These are phyloP conservation scores for Dryomyza anilis DNA, from an alignment of 2,888 invertebrate species.

Conservation along the genomic window DNA sequence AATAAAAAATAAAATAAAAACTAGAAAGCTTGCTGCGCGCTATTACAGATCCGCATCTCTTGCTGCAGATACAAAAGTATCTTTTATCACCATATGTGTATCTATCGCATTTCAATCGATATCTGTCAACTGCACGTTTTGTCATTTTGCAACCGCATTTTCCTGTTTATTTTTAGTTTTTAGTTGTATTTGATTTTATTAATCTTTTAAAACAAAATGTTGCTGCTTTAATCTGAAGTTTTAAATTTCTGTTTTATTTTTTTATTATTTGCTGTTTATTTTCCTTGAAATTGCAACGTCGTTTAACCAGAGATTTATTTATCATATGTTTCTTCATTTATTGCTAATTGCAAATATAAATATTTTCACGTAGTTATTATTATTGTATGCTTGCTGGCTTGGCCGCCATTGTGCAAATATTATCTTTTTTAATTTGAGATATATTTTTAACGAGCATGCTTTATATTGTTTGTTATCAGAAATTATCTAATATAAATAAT, in stretches of 20 bases:
- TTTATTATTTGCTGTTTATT: not conserved
- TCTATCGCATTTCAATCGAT: not conserved
- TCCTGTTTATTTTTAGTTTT: not conserved
- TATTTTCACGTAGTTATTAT: not conserved
- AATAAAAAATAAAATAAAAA: not conserved
- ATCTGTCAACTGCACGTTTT: slow-evolving; percentile 2
- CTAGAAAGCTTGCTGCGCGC: not conserved
- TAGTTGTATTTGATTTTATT: slow-evolving; percentile 3
- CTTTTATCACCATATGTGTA: not conserved
- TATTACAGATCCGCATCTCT: not conserved
- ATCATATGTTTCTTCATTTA: not conserved
- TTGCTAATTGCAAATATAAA: slow-evolving; percentile 17
- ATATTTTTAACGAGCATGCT: not conserved
- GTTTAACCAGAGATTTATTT: too few species aligned
- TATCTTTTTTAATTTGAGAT: not conserved
- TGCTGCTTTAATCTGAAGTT: too few species aligned
- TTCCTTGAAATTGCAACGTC: not conserved
- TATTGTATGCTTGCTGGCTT: not conserved
- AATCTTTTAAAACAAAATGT: too few species aligned
- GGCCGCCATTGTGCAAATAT: not conserved
- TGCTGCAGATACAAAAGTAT: not conserved
- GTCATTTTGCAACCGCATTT: slow-evolving; percentile 9
- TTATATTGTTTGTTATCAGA: not conserved
- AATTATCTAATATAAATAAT: too few species aligned
- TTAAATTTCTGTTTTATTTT: slow-evolving; percentile 10